Evolutionary conservation across 2,113 vertebrate genomes (phyloP).

Genomic region (Nanorana parkeri): DNA sequence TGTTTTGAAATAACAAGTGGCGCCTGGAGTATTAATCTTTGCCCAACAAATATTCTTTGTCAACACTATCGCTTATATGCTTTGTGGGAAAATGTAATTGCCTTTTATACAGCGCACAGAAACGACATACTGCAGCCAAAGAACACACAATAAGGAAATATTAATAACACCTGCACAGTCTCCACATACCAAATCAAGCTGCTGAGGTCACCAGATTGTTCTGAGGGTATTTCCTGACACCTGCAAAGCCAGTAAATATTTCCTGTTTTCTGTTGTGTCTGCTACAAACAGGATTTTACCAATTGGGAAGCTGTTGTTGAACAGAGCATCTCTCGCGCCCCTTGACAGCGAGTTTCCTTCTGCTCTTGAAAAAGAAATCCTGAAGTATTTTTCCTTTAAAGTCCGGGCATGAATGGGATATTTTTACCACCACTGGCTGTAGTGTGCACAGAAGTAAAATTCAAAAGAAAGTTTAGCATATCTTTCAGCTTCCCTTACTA

Average conservation of each 20-base stretch:
- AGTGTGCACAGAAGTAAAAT: constrained; percentile 8
- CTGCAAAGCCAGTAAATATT: constrained; percentile 90
- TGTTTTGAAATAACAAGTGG: constrained; percentile 8
- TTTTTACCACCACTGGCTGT: constrained; percentile 14
- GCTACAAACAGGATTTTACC: constrained; percentile 81
- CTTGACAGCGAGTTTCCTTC: constrained; percentile 59
- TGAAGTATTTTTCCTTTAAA: constrained; percentile 13
- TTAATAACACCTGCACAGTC: constrained; percentile 57
- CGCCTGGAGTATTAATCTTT: constrained; percentile 6
- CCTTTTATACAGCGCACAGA: constrained; percentile 13
- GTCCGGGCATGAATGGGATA: constrained; percentile 18
- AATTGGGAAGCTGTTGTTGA: constrained; percentile 71
- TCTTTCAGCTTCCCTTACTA: too few species aligned
- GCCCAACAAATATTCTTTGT: constrained; percentile 6
- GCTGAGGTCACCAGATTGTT: constrained; percentile 59
- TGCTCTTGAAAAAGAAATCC: constrained; percentile 19
- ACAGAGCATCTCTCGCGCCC: constrained; percentile 60
- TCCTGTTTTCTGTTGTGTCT: constrained; percentile 98
- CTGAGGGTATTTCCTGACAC: constrained; percentile 90
- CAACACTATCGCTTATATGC: constrained; percentile 13
- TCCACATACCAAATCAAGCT: constrained; percentile 55
- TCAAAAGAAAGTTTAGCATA: constrained; percentile 13
- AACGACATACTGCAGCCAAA: constrained; percentile 50
- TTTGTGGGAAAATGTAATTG: constrained; percentile 19
- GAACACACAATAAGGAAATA: constrained; percentile 58